These are phyloP conservation scores for Calephelis virginiensis DNA, from an alignment of 1,140 invertebrate species.

Conservation along the genomic window DNA sequence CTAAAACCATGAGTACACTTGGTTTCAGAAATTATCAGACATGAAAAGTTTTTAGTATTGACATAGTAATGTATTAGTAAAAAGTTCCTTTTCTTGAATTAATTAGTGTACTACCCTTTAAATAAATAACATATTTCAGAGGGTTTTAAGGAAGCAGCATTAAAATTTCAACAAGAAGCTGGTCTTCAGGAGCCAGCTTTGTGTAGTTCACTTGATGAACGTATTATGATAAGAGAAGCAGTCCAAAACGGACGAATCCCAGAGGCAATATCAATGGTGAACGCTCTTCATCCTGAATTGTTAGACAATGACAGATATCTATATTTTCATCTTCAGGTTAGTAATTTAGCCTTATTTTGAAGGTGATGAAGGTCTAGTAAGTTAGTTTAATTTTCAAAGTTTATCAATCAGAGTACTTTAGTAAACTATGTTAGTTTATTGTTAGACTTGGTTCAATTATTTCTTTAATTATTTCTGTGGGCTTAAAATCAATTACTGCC, in stretches of 20 bases:
- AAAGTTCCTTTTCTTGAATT: no score
- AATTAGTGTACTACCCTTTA: slow-evolving; percentile 20
- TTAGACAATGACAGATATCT: slow-evolving; percentile 96
- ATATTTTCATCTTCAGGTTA: slow-evolving; percentile 96
- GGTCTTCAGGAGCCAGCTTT: slow-evolving; percentile 93
- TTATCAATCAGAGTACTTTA: not conserved
- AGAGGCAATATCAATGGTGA: slow-evolving; percentile 95
- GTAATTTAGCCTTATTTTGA: not conserved
- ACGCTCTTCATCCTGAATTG: slow-evolving; percentile 95
- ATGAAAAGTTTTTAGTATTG: no score
- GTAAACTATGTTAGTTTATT: no score
- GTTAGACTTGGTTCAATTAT: no score
- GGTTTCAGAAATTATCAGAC: no score
- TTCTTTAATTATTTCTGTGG: no score
- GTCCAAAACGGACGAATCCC: slow-evolving; percentile 96
- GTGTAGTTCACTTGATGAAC: slow-evolving; percentile 92
- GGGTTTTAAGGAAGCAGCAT: slow-evolving; percentile 98
- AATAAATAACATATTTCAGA: slow-evolving; percentile 80
- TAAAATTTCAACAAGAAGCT: slow-evolving; percentile 97
- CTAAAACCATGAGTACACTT: no score
- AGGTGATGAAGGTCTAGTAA: not conserved
- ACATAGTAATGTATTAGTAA: no score
- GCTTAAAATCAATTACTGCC: no score
- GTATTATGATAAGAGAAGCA: slow-evolving; percentile 96
- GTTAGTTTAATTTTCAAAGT: not conserved